Base-by-base conservation (phyloP, 2,888 invertebrate species). In the Mantis religiosa region DNA sequence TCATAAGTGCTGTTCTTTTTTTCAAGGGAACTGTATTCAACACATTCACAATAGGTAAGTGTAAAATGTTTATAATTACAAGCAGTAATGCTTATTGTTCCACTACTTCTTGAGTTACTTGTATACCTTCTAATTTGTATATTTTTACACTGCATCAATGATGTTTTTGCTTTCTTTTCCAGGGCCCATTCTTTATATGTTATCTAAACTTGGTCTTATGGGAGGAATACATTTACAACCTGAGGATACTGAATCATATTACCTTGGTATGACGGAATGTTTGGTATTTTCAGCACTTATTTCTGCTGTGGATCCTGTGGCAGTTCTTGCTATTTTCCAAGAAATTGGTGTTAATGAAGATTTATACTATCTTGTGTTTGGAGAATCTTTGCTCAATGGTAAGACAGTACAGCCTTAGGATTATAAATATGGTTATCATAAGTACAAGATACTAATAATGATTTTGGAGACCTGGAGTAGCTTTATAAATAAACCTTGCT, bases 281-380 rank as follows among this genome's bases (percentile, higher is more conserved):
- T 91, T 94, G 15, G 92, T 94, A 12, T 94, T 94, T 92, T 93
- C 94, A 89, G 93, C 94, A 28, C 93, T 95, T 84, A 94, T 95
- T 90, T 94, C 94, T 1, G 95, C 95, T n/a, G 95, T 95, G 15
- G 95, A 95, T 91, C 95, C 95, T 2, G 95, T 95, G 2, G 95
- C 95, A 27, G 95, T 95, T 15, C 92, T 95, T 83, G 95, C 95
- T 30, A 94, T 95, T 34, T 95, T 95, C 91, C 95, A 95, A 91
- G 95, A 95, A 92, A 93, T 95, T 85, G 94, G 95, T 90, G 95
- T 95, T 90, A 95, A 95, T 91, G 94, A 95, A 92, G 94, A 95
- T 89, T 93, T 95, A 25, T 94, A 95, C 92, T 95, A 95, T 91
- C 93, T 95, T 34, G 95, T 95, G 47, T 95, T 95, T 92, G 95